Evolutionary conservation across 2,888 invertebrate species (phyloP).

Genomic region (Epinotia demarniana): DNA sequence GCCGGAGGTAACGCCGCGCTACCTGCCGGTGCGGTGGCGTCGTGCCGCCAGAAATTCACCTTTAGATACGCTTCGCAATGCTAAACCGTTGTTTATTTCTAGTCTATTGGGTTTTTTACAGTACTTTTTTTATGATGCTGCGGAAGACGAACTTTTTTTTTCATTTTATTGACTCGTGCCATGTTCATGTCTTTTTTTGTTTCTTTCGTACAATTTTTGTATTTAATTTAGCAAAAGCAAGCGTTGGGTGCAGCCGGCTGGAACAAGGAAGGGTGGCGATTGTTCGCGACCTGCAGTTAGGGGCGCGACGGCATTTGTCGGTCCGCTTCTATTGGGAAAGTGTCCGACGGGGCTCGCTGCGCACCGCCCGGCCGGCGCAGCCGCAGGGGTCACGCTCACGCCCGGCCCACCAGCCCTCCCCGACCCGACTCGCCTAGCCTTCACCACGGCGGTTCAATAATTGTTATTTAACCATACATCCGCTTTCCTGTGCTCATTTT

Average conservation of each 20-base stretch:
- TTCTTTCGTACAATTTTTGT: conserved; percentile 21
- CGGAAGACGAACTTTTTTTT: conserved; percentile 38
- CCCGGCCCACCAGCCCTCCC: conserved; percentile 80
- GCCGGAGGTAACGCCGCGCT: conserved; percentile 65
- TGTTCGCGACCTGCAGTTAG: conserved; percentile 63
- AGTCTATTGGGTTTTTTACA: conserved; percentile 62
- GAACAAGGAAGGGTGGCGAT: conserved; percentile 59
- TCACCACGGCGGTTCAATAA: conserved; percentile 54
- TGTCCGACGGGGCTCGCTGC: conserved; percentile 75
- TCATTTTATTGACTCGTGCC: conserved; percentile 18
- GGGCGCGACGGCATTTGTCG: conserved; percentile 66
- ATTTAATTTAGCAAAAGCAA: conserved; percentile 12
- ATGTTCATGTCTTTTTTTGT: conserved; percentile 24
- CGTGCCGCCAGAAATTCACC: conserved; percentile 70
- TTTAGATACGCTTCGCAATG: conserved; percentile 71
- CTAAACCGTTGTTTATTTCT: conserved; percentile 69
- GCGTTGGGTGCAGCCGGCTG: conserved; percentile 48
- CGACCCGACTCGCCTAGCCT: conserved; percentile 56
- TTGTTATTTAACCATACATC: conserved; percentile 46
- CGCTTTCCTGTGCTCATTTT: conserved; percentile 50
- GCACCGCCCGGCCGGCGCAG: conserved; percentile 71
- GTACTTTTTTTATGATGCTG: conserved; percentile 46
- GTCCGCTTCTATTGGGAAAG: conserved; percentile 83
- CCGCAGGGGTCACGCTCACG: conserved; percentile 82
- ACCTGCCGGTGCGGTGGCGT: conserved; percentile 68